A percentile compares a stretch with the other conserved stretches of the same genome.
Conservation (phyloP, 1,140 invertebrate species). For the Drosophila chauvacae region DNA sequence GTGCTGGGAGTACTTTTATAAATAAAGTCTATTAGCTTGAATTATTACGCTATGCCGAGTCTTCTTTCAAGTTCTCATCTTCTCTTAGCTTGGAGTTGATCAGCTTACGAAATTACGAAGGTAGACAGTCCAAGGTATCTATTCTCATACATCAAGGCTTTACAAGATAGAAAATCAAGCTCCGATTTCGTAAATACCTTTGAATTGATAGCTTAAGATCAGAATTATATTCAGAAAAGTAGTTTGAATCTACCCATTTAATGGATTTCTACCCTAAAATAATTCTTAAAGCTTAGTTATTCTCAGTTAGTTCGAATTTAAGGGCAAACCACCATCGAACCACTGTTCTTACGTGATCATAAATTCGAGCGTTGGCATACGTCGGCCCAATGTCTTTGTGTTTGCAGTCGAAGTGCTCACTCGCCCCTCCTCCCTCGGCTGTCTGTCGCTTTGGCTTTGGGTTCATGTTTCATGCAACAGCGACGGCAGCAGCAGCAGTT, state of each 20-base stretch:
- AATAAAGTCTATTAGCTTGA: not conserved
- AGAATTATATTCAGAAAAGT: not conserved
- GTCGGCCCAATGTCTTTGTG: conserved; percentile 50
- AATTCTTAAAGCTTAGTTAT: not conserved
- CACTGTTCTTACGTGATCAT: conserved; percentile 19
- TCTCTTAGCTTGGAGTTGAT: not conserved
- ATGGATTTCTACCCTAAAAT: not conserved
- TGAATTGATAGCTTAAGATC: too few species aligned
- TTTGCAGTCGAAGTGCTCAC: conserved; percentile 50
- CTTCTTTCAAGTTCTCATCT: too few species aligned
- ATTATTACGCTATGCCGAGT: not conserved
- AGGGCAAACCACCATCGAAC: not conserved
- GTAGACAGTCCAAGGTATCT: not conserved
- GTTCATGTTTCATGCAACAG: conserved; percentile 76
- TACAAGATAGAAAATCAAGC: not conserved
- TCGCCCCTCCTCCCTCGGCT: conserved; percentile 15
- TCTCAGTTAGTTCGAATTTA: not conserved
- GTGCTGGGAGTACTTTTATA: not conserved
- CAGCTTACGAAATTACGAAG: not conserved
- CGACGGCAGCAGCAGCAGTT: conserved; percentile 37
- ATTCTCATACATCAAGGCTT: not conserved
- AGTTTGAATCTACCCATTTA: not conserved
- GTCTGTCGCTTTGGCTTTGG: conserved; percentile 63
- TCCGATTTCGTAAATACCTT: not conserved
- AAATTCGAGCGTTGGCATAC: conserved; percentile 10